Evolutionary conservation across 2,113 vertebrate genomes (phyloP), one percentile per base, ranked within the genome.

Genomic region (Pygoscelis adeliae): DNA sequence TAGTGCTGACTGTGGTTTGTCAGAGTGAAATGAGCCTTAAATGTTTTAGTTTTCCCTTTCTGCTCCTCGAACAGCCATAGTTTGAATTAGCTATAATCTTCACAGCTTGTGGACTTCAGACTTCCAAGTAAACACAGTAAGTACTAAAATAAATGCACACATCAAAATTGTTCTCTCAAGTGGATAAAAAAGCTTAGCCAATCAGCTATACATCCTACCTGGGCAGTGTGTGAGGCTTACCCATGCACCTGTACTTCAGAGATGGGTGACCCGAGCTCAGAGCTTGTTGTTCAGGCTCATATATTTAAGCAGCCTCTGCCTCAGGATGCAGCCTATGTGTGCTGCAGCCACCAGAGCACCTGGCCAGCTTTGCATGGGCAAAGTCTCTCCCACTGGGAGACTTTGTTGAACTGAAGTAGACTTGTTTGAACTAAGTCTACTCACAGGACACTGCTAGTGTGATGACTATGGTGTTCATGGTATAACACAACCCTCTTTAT

Each of bases 211-310:
- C 15, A 38, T 70, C 34, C 46, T 32, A 2, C 30, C 44, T 27
- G 49, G 5, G 20, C 30, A 49, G 15, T 4, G 18, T 70, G 36
- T 73, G 59, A 77, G 36, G 7, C 30, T 73, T 77, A 30, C 7
- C 11, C 13, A 4, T 20, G 36, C 18, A 46, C 15, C 19, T 56
- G 36, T n/a, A 56, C 40, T 61, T 87, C 42, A 59, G n/a, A 72
- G 52, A 8, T 25, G 27, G 5, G 7, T 23, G 52, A 36, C 25
- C 10, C 18, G 18, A 67, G 47, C 42, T 89, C 23, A 77, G 63
- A 3, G 4, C 2, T 10, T 70, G 13, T 46, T 81, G 25, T 16
- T 20, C 1, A 2, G 58, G 13, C 34, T 63, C 13, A 2, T 44
- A 34, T 52, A 52, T 83, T 73, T 65, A n/a, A 84, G 49, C 50